Percentiles rank a stretch among this genome's conserved stretches.
These are phyloP conservation scores for Acropora tenuis DNA, from an alignment of 64 coral and sea anemone species.

Conservation along the genomic window DNA sequence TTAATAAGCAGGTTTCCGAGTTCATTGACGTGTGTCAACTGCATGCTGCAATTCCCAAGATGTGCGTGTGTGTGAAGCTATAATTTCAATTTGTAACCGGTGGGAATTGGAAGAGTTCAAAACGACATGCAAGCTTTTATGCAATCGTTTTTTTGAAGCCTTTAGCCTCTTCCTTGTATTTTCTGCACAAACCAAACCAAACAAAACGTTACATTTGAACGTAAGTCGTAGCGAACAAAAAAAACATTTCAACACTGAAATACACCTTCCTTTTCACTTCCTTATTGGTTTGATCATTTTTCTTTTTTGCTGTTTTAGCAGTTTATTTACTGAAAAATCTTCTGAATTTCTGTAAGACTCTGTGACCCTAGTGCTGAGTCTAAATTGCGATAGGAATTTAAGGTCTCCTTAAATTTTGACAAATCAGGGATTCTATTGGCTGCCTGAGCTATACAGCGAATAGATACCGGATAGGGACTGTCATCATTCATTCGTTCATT, in stretches of 20 bases:
- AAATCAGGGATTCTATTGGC: constrained; percentile 31
- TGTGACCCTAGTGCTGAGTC: constrained; percentile 20
- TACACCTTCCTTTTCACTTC: not conserved
- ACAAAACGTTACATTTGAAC: constrained; percentile 40
- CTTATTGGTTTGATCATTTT: constrained; percentile 5
- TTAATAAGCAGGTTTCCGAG: constrained; percentile 1
- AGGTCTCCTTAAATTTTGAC: constrained; percentile 17
- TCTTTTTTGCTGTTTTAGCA: constrained; percentile 14
- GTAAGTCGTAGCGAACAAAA: constrained; percentile 35
- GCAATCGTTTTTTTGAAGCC: constrained; percentile 33
- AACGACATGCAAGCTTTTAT: constrained; percentile 42
- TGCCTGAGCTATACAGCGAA: constrained; percentile 44
- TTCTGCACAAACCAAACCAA: not conserved
- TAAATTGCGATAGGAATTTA: constrained; percentile 8
- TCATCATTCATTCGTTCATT: not conserved
- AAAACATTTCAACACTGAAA: not conserved
- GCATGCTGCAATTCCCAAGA: constrained; percentile 15
- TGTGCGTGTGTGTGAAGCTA: constrained; percentile 41
- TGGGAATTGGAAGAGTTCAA: constrained; percentile 53
- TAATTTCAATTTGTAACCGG: constrained; percentile 47
- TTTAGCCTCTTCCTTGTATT: constrained; percentile 41
- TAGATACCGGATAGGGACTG: constrained; percentile 36
- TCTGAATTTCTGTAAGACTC: constrained; percentile 30
- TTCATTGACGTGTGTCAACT: constrained; percentile 11
- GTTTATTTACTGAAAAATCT: not conserved